Conservation (phyloP, 2,113 vertebrate species). For the Psilopsiagon aymara region DNA sequence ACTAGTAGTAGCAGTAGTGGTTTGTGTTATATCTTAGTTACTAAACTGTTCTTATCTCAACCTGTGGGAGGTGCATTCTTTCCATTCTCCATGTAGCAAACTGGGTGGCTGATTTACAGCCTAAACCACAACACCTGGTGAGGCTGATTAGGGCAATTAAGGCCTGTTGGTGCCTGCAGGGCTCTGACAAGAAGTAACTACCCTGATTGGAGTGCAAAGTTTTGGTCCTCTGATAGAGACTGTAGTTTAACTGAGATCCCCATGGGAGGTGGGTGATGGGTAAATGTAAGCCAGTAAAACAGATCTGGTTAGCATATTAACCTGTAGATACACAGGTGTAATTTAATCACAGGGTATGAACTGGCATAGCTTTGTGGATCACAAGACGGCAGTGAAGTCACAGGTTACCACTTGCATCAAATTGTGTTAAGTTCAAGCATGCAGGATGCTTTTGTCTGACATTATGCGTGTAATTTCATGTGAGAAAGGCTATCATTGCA, state of each 20-base stretch:
- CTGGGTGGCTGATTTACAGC: no score
- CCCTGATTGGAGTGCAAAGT: accelerated
- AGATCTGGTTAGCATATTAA: background rate
- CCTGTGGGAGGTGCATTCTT: no score
- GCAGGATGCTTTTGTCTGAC: background rate
- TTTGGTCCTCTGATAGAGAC: background rate
- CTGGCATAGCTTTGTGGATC: background rate
- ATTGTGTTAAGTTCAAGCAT: background rate
- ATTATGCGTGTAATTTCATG: background rate
- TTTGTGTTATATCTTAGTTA: no score
- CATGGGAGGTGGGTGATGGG: background rate
- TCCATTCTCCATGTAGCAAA: no score
- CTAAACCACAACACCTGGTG: background rate
- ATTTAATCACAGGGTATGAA: background rate
- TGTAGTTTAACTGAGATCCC: background rate
- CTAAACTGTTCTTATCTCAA: no score
- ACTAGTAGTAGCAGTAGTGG: no score
- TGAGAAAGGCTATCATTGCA: background rate
- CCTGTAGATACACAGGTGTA: background rate
- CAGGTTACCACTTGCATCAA: background rate
- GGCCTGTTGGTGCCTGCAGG: background rate
- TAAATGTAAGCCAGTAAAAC: background rate
- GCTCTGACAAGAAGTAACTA: background rate
- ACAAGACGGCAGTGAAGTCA: background rate
- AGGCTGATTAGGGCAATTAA: background rate